Percentiles rank a stretch among this genome's conserved stretches.
These are phyloP conservation scores for Gobio occitaniae DNA, from an alignment of 2,797 vertebrate genomes.

Conservation along the genomic window DNA sequence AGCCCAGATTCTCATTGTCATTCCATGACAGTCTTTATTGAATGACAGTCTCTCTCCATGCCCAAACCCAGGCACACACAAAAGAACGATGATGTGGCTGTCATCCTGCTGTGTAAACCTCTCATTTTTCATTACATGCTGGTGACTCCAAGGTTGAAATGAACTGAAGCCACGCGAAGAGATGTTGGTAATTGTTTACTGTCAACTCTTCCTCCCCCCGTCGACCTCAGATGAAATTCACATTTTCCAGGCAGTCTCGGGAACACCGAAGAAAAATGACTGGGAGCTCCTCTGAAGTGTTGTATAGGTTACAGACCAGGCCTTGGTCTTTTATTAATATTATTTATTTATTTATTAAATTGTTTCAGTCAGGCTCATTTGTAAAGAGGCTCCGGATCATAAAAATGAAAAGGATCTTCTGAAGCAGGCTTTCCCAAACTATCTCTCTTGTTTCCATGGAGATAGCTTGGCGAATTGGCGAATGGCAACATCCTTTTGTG, in stretches of 20 bases:
- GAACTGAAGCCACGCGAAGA: background rate
- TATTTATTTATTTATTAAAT: background rate
- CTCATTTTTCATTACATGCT: constrained; percentile 11
- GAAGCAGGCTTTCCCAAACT: background rate
- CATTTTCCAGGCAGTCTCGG: background rate
- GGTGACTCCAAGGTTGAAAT: background rate
- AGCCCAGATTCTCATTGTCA: background rate
- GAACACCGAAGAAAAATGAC: background rate
- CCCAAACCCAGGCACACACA: background rate
- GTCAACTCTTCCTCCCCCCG: background rate
- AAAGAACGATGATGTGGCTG: background rate
- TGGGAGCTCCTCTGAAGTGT: background rate
- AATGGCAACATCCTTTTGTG: constrained; percentile 15
- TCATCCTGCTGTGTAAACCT: background rate
- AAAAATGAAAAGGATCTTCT: background rate
- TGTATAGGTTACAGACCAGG: background rate
- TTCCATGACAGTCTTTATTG: background rate
- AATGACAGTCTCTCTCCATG: background rate
- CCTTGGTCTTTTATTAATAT: background rate
- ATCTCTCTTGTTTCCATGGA: constrained; percentile 39
- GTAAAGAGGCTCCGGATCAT: background rate
- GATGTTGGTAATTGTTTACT: constrained; percentile 4
- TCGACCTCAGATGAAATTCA: background rate
- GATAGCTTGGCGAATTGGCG: constrained; percentile 22
- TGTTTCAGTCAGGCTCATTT: background rate